Evolutionary conservation across 2,888 invertebrate species (phyloP).

Genomic region (Capitulum mitella): DNA sequence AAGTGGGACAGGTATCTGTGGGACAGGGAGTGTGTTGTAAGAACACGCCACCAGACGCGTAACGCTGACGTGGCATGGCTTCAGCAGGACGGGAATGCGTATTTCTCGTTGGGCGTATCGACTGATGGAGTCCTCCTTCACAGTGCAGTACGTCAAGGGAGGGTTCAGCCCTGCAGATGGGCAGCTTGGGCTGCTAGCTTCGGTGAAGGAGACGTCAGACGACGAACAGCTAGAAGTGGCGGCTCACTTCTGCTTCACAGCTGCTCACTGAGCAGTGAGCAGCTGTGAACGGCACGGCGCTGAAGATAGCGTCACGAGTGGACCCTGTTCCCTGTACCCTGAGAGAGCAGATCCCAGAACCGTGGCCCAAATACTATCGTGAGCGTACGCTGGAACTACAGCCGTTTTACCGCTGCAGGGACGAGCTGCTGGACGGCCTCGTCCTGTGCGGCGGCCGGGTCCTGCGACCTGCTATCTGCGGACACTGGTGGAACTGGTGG

Average conservation of each 20-base stretch:
- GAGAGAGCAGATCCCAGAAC: neutral
- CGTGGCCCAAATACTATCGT: neutral
- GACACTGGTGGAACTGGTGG: neutral
- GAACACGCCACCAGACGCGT: neutral
- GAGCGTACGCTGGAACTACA: neutral
- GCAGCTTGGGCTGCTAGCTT: neutral
- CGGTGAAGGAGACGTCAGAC: neutral
- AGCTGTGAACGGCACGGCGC: neutral
- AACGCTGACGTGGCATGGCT: neutral
- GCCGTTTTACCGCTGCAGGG: neutral
- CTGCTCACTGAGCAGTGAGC: neutral
- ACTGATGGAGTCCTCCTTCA: neutral
- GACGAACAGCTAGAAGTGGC: neutral
- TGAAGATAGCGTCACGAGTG: neutral
- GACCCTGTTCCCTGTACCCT: neutral
- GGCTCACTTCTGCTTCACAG: no score
- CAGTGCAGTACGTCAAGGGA: neutral
- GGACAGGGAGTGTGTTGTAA: neutral
- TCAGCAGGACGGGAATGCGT: neutral
- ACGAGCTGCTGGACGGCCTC: neutral
- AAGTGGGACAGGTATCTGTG: neutral
- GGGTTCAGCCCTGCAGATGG: neutral
- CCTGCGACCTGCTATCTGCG: neutral
- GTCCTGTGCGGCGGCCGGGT: conserved; percentile 1
- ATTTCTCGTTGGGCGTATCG: neutral